phyloP scores from a whole-genome alignment of 2,888 invertebrate genomes.

The Lepas anatifera region DNA sequence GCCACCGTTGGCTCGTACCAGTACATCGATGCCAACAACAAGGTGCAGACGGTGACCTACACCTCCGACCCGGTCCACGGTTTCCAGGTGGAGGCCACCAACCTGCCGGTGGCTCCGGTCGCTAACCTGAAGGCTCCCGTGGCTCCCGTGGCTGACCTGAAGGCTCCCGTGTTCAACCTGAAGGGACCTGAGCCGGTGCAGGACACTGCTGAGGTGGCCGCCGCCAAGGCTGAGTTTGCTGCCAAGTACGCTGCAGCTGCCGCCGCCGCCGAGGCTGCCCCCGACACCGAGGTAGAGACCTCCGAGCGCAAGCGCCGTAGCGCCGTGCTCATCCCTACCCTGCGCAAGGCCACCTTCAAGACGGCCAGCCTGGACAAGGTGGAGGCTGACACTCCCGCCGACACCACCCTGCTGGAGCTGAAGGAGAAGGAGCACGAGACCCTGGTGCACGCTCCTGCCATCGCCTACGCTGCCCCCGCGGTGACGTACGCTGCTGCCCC shows the following conservation, averaged over 20 bases:
- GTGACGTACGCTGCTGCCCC: no score
- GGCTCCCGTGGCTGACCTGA: background rate
- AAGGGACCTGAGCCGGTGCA: slow-evolving; percentile 27
- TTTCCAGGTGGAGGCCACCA: slow-evolving; percentile 49
- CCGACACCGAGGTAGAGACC: slow-evolving; percentile 15
- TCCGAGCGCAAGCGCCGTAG: no score
- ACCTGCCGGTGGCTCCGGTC: slow-evolving; percentile 39
- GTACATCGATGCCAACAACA: slow-evolving; percentile 31
- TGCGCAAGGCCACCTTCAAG: background rate
- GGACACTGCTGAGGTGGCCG: slow-evolving; percentile 35
- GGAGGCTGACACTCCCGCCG: no score
- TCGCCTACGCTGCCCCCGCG: no score
- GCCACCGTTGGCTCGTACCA: slow-evolving; percentile 23
- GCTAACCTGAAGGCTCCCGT: slow-evolving; percentile 16
- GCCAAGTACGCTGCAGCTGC: slow-evolving; percentile 12
- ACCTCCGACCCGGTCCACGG: slow-evolving; percentile 34
- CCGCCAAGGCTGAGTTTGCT: slow-evolving; percentile 27
- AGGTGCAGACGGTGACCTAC: slow-evolving; percentile 41
- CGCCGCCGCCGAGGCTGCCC: no score
- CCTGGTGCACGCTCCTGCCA: no score
- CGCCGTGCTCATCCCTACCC: background rate
- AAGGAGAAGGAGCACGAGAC: no score
- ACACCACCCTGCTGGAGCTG: no score
- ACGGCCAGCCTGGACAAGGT: no score
- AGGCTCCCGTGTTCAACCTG: slow-evolving; percentile 2